Conservation (phyloP, 2,797 vertebrate genomes). For the Alcedo quadribrachys region DNA sequence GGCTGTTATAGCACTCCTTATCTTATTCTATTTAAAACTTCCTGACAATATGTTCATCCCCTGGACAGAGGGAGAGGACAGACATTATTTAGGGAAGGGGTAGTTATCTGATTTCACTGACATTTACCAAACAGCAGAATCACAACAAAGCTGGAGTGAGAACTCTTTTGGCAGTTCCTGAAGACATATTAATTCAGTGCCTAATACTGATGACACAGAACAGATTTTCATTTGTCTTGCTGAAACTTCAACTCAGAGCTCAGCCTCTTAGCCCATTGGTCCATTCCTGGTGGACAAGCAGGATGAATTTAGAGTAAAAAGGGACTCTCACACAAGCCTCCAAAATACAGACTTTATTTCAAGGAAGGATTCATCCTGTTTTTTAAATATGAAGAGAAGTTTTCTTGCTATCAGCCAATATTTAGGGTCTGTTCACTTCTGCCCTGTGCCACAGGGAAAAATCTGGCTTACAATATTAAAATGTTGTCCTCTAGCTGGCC, state of each 20-base stretch:
- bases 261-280: neutral
- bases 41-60: slow-evolving; percentile 62
- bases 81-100: slow-evolving; percentile 19
- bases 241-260: slow-evolving; percentile 32
- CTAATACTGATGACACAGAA: slow-evolving; percentile 28
- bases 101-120: slow-evolving; percentile 59
- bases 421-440: neutral
- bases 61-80: slow-evolving; percentile 31
- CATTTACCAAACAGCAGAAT: slow-evolving; percentile 43
- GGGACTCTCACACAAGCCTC: neutral
- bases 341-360: neutral
- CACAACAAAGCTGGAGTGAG: slow-evolving; percentile 25
- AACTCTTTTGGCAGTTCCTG: slow-evolving; percentile 38
- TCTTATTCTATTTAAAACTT: slow-evolving; percentile 78
- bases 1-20: slow-evolving; percentile 64
- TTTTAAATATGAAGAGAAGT: neutral
- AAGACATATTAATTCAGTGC: slow-evolving; percentile 15
- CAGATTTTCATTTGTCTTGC: slow-evolving; percentile 37
- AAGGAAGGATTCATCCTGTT: neutral
- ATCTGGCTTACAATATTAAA: neutral
- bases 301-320: neutral
- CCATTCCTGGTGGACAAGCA: neutral
- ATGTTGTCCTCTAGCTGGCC: neutral
- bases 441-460: neutral
- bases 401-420: neutral